Conservation (phyloP, 35 echinoderm and acorn worm genomes). For the Lytechinus variegatus region DNA sequence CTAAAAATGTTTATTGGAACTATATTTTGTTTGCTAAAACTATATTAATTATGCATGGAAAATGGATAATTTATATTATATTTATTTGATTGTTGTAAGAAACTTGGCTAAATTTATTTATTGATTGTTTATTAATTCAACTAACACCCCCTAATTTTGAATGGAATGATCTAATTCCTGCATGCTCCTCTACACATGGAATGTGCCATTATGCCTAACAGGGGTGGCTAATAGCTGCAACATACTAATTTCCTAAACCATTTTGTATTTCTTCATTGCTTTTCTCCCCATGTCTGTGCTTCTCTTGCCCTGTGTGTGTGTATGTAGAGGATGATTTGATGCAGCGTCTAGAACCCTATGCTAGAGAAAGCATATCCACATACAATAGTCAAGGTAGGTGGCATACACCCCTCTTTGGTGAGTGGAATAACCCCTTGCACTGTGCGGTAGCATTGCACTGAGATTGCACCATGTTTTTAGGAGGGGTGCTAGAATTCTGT, state of each 20-base stretch:
- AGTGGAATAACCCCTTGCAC: neutral
- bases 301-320: neutral
- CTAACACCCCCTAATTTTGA: neutral
- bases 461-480: neutral
- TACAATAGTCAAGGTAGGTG: conserved; percentile 22
- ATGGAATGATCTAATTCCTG: neutral
- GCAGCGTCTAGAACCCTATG: conserved; percentile 26
- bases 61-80: neutral
- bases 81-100: neutral
- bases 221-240: neutral
- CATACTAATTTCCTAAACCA: neutral
- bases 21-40: neutral
- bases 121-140: neutral
- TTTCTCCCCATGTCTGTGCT: neutral
- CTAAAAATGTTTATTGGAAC: no score
- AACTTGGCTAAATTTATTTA: neutral
- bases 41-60: neutral
- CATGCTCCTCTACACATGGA: neutral
- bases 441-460: neutral
- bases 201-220: neutral
- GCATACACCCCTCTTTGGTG: neutral
- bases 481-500: neutral
- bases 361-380: neutral
- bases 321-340: conserved; percentile 32
- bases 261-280: conserved; percentile 22